Evolutionary conservation across 2,797 vertebrate species (phyloP), one percentile per base, ranked within the genome.

Genomic region (Sorex maritimensis): DNA sequence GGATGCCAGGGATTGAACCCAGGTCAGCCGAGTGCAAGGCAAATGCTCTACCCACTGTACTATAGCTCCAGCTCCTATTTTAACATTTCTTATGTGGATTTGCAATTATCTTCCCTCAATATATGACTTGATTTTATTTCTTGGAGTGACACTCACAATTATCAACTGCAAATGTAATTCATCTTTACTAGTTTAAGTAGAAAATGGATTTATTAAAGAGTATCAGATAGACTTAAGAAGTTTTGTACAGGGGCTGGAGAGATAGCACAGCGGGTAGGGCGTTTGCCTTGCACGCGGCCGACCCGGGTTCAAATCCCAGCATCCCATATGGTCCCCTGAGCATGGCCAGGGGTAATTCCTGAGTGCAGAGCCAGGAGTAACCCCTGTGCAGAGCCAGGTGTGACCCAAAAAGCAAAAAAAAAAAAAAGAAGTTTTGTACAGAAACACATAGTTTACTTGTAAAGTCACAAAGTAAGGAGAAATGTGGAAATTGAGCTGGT

Each of bases 81-180:
- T n/a, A 69, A 26, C 15, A 15, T 86, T 88, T 83, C 44, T 74
- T 78, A 58, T 79, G 46, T 81, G 67, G 26, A 81, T 23, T 71
- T 61, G 15, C 67, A 81, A 91, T 90, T 94, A 85, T 87, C 23
- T 86, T 81, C 81, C 49, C 15, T 21, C 15, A 86, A 69, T 17
- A 44, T 83, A 21, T 89, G 65, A 86, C 84, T 77, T 81, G 49
- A 65, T 26, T 67, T 67, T 67, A 23, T 10, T 26, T n/a, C 8
- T 28, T 65, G 61, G 78, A 6, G 5, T 90, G 46, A 86, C n/a
- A 28, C 13, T 79, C 73, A 94, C 11, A 90, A 87, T 82, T 87
- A 82, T 78, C 72, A 55, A 34, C 11, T 75, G 52, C 24, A 94
- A 90, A 88, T 65, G 86, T 7, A 74, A 67, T 44, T 21, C 41